phyloP scores from a whole-genome alignment of 2,797 vertebrate species.

The Neostethus bicornis region DNA sequence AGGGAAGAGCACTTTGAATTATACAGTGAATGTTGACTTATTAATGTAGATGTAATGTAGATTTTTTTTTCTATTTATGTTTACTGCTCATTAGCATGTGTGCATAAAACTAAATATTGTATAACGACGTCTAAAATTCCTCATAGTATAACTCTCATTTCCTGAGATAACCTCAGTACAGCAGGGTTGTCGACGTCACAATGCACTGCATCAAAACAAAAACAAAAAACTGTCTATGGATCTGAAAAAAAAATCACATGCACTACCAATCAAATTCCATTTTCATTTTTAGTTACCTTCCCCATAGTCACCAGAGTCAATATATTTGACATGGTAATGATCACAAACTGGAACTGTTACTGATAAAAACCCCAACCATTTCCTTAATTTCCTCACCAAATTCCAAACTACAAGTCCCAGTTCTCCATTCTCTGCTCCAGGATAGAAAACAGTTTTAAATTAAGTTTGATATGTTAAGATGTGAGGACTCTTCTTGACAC shows the following conservation, averaged over 20 bases:
- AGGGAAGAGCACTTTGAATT: conserved; percentile 50
- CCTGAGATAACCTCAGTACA: conserved; percentile 27
- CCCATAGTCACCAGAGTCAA: conserved; percentile 21
- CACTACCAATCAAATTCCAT: conserved; percentile 13
- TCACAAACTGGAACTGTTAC: conserved; percentile 16
- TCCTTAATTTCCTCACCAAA: neutral
- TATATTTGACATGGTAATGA: conserved; percentile 34
- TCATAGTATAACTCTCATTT: conserved; percentile 37
- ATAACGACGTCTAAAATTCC: conserved; percentile 16
- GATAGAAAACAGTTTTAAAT: conserved; percentile 5
- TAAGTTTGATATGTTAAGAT: neutral
- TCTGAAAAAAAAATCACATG: conserved; percentile 16
- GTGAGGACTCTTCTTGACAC: neutral
- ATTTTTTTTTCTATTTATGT: conserved; percentile 44
- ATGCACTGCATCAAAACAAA: conserved; percentile 9
- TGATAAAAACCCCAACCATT: conserved; percentile 14
- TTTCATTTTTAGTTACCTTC: conserved; percentile 18
- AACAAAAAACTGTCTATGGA: conserved; percentile 13
- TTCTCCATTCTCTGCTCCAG: neutral
- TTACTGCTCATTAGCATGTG: conserved; percentile 50
- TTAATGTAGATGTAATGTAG: conserved; percentile 54
- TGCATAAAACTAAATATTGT: conserved; percentile 43
- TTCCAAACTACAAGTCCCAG: conserved; percentile 1
- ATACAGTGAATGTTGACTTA: conserved; percentile 57
- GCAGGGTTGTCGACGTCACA: conserved; percentile 9